Percentiles rank a stretch among this genome's conserved stretches.
phyloP scores from a whole-genome alignment of 2,113 vertebrate genomes.

The Pelecanus crispus region DNA sequence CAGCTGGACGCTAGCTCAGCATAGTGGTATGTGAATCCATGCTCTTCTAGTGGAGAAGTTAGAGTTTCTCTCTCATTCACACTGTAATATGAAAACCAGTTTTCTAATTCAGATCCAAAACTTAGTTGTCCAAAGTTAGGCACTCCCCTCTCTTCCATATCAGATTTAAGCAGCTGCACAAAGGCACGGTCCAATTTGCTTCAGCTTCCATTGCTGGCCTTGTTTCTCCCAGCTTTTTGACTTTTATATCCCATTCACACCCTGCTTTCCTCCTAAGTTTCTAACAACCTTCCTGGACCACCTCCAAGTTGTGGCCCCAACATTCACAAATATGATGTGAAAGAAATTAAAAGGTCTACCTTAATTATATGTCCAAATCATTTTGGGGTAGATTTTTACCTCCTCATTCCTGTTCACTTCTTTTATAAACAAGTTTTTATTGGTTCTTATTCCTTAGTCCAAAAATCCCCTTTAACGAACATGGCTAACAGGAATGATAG shows the following conservation, averaged over 20 bases:
- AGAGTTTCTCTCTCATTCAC: neutral
- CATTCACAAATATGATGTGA: neutral
- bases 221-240: neutral
- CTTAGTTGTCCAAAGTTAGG: neutral
- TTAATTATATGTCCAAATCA: neutral
- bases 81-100: too few species aligned
- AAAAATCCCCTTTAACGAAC: neutral
- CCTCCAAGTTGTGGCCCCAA: neutral
- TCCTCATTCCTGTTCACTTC: neutral
- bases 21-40: accelerated
- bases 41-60: neutral
- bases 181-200: neutral
- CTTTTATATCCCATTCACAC: neutral
- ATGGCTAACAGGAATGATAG: neutral
- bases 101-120: neutral
- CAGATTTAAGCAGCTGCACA: neutral
- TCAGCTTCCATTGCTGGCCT: neutral
- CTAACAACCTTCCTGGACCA: neutral
- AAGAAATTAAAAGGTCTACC: neutral
- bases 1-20: neutral
- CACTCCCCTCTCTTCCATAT: neutral
- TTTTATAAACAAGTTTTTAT: neutral
- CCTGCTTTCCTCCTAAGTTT: neutral
- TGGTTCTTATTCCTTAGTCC: neutral
- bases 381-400: neutral